phyloP scores from a whole-genome alignment of 1,140 invertebrate genomes.

The Cryptotermes secundus region DNA sequence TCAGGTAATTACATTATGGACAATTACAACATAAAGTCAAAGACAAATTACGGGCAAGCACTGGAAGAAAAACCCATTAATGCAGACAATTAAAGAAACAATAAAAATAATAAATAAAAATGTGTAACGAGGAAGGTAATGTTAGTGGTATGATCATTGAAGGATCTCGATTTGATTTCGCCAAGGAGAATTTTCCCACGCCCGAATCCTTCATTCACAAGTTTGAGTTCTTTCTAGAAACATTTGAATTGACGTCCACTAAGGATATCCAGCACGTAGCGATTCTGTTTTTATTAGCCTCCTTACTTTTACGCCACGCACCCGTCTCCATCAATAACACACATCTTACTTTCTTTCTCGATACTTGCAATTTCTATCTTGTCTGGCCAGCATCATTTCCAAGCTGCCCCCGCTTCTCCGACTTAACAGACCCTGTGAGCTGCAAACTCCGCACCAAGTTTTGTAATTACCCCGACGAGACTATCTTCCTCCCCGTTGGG shows the following conservation, averaged over 20 bases:
- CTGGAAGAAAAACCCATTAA: too few relatives aligned
- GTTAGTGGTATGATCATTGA: too few relatives aligned
- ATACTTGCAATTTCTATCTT: neutral
- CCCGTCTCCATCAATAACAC: neutral
- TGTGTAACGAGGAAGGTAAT: too few relatives aligned
- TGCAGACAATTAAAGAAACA: too few relatives aligned
- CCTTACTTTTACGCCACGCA: neutral
- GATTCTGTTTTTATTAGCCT: neutral
- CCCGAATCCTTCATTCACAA: too few relatives aligned
- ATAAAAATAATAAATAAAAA: too few relatives aligned
- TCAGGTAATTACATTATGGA: too few relatives aligned
- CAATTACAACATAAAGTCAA: too few relatives aligned
- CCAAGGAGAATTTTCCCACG: too few relatives aligned
- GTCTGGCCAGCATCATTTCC: neutral
- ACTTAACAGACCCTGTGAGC: neutral
- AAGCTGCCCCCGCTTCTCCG: neutral
- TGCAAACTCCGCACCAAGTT: constrained; percentile 14
- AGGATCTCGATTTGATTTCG: too few relatives aligned
- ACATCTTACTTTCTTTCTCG: neutral
- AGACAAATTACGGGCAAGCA: too few relatives aligned
- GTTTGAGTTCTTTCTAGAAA: neutral
- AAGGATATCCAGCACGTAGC: neutral
- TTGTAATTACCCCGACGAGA: constrained; percentile 18
- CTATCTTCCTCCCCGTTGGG: neutral
- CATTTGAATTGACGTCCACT: neutral